A percentile compares a stretch with the other conserved stretches of the same genome.
These are phyloP conservation scores for Microtus montanus DNA, from an alignment of 2,113 vertebrate genomes.

Conservation along the genomic window DNA sequence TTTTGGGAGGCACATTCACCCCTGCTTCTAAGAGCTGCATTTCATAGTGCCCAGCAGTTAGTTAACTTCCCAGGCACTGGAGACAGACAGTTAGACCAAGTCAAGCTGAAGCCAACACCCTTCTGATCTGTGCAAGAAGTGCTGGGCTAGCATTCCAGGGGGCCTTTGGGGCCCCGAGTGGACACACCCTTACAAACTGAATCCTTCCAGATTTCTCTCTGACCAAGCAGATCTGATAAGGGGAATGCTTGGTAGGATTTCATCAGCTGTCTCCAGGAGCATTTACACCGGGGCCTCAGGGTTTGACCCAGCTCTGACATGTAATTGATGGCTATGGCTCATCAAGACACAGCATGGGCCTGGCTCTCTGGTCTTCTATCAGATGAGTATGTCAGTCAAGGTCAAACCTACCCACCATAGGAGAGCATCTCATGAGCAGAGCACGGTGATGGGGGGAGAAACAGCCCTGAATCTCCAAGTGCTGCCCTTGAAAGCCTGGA, in stretches of 20 bases:
- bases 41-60: background rate
- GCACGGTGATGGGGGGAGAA: background rate
- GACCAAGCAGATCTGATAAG: background rate
- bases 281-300: background rate
- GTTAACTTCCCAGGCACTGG: background rate
- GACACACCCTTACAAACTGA: background rate
- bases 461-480: background rate
- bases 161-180: background rate
- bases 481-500: background rate
- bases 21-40: background rate
- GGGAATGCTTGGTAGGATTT: background rate
- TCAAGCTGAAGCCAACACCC: background rate
- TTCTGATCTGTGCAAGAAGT: background rate
- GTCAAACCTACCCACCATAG: background rate
- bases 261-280: background rate
- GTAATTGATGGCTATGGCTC: background rate
- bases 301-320: slow-evolving; percentile 12
- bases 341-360: background rate
- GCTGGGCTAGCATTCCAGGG: background rate
- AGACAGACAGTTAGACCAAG: background rate
- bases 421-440: background rate
- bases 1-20: background rate
- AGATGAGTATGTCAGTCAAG: background rate
- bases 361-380: background rate
- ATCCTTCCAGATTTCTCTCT: slow-evolving; percentile 5